Conservation (phyloP, 2,797 vertebrate genomes). For the Eulemur coronatus region DNA sequence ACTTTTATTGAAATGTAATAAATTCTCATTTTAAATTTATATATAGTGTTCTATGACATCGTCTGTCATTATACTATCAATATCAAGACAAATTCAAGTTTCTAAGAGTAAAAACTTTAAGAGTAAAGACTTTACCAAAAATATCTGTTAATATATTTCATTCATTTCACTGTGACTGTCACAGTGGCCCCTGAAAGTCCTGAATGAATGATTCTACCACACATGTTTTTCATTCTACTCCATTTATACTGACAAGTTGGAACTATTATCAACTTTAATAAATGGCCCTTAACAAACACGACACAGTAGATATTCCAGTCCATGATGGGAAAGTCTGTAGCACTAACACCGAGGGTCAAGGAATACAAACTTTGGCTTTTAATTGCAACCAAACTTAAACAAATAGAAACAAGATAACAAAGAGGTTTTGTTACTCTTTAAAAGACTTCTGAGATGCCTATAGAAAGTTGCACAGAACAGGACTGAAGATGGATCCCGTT, state of each 20-base stretch:
- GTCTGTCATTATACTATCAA: neutral
- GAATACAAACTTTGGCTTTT: neutral
- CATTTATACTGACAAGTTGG: neutral
- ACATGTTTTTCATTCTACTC: neutral
- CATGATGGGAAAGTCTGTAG: neutral
- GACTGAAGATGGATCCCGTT: neutral
- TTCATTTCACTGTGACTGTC: neutral
- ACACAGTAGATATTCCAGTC: neutral
- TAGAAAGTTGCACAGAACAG: neutral
- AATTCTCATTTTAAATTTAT: conserved; percentile 14
- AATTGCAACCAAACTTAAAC: neutral
- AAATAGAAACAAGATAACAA: neutral
- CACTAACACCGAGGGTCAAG: neutral
- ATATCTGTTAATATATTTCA: neutral
- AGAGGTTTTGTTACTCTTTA: neutral
- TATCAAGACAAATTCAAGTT: neutral
- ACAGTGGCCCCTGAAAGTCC: too few species aligned
- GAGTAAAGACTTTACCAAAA: neutral
- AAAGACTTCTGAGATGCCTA: neutral
- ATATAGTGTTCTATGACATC: neutral
- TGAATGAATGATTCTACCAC: neutral
- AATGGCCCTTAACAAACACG: neutral
- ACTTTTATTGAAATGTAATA: neutral
- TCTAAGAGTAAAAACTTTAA: neutral
- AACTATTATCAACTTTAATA: neutral